Evolutionary conservation across 2,113 vertebrate species (phyloP), one percentile per base, ranked within the genome.

Genomic region (Entosphenus tridentatus): DNA sequence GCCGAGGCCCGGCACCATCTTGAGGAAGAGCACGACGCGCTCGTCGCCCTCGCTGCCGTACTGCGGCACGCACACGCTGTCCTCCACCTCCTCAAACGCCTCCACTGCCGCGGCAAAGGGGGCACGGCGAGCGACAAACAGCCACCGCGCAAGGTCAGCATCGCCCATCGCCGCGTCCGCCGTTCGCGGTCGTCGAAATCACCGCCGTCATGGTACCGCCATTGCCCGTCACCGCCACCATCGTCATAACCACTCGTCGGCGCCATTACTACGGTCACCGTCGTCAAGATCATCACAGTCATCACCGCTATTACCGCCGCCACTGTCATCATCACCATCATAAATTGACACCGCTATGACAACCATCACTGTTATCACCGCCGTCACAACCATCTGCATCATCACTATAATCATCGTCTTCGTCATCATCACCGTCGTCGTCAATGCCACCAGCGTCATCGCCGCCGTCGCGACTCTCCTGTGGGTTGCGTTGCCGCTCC

Each of bases 11-110:
- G 80, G 76, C 1, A 76, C 85, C 90, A 96, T 91, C 80, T 92
- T 91, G 68, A 96, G 76, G 75, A 98, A 96, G 16, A 98, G 82
- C 70, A 96, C 79, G 54, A 95, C 90, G 10, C 93, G 73, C 77
- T 98, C 93, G 71, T 95, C 89, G 0, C 93, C 86, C 0, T 88
- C 84, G 2, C 76, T 74, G 74, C 77, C 89, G 80, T 90, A 89
- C 83, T 98, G 92, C 4, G 93, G 87, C 3, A 96, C 82, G 1
- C 93, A 98, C 0, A 98, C 82, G 72, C 90, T 95, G 77, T 98
- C 93, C 0, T 77, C 81, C 67, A 96, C 89, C 57, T 95, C 89
- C 74, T 90, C 89, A 2, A 98, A 98, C 1, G 87, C 86, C 75
- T 98, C 93, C 76, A 98, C 93, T 96, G 80, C 1, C 57, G 11